phyloP scores from a whole-genome alignment of 2,797 vertebrate species.

The Morelia viridis region DNA sequence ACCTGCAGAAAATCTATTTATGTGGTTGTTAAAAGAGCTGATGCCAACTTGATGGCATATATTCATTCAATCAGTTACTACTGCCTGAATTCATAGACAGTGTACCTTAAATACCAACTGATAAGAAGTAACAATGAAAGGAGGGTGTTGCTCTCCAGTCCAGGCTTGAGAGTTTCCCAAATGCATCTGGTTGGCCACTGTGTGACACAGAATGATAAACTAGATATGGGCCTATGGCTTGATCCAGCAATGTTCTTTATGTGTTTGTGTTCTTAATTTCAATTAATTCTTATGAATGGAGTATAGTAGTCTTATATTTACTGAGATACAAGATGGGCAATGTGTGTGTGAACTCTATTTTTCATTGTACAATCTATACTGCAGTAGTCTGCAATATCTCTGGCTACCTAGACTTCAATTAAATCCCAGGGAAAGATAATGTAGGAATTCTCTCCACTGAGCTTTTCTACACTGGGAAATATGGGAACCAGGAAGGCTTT shows the following conservation, averaged over 20 bases:
- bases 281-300: background rate
- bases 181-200: background rate
- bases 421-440: background rate
- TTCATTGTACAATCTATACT: background rate
- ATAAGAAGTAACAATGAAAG: background rate
- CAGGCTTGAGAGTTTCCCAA: background rate
- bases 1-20: background rate
- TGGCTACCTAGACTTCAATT: background rate
- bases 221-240: background rate
- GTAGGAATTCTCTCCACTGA: background rate
- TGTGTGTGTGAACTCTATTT: background rate
- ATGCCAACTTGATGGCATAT: background rate
- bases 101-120: background rate
- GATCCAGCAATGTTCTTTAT: background rate
- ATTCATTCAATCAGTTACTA: background rate
- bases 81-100: background rate
- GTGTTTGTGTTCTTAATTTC: background rate
- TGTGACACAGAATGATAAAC: background rate
- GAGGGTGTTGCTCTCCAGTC: background rate
- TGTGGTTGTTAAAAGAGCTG: background rate
- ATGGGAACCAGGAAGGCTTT: too few relatives aligned
- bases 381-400: background rate
- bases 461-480: background rate
- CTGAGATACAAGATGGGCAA: background rate
- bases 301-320: background rate